A percentile compares a stretch with the other conserved stretches of the same genome.
phyloP scores from a whole-genome alignment of 2,113 vertebrate genomes.

The Hirundichthys speculiger region DNA sequence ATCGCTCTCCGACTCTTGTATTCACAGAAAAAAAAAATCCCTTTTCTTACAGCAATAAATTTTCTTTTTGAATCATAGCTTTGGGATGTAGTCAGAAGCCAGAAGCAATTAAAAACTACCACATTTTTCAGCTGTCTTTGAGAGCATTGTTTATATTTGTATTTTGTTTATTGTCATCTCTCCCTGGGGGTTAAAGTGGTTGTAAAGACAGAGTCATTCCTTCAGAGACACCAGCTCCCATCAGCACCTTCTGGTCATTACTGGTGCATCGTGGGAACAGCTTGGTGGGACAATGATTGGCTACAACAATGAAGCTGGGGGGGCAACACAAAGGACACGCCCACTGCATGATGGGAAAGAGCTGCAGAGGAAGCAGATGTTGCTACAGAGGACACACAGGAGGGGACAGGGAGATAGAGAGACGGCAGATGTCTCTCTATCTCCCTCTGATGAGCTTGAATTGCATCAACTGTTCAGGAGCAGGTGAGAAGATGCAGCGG shows the following conservation, averaged over 20 bases:
- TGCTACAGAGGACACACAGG: constrained; percentile 69
- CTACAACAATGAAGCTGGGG: constrained; percentile 74
- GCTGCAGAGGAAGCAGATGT: constrained; percentile 76
- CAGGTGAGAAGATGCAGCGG: constrained; percentile 52
- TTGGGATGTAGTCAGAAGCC: background rate
- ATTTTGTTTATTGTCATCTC: constrained; percentile 65
- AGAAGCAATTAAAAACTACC: background rate
- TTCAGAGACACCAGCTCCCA: constrained; percentile 75
- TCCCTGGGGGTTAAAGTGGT: constrained; percentile 66
- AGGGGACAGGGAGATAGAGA: constrained; percentile 48
- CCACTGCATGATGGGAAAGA: constrained; percentile 77
- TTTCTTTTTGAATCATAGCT: background rate
- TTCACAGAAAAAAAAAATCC: constrained; percentile 28
- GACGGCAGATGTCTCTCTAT: constrained; percentile 56
- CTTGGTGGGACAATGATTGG: constrained; percentile 79
- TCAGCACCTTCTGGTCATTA: constrained; percentile 78
- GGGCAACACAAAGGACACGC: constrained; percentile 75
- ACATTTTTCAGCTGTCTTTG: constrained; percentile 1
- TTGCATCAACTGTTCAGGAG: constrained; percentile 24
- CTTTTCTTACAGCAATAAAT: background rate
- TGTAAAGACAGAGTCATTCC: constrained; percentile 75
- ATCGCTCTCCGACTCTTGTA: constrained; percentile 32
- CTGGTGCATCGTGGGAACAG: constrained; percentile 79
- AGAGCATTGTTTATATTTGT: constrained; percentile 57
- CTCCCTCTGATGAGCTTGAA: constrained; percentile 25